A percentile compares a stretch with the other conserved stretches of the same genome.
These are phyloP conservation scores for Aramus guarauna DNA, from an alignment of 2,113 vertebrate genomes.

Conservation along the genomic window DNA sequence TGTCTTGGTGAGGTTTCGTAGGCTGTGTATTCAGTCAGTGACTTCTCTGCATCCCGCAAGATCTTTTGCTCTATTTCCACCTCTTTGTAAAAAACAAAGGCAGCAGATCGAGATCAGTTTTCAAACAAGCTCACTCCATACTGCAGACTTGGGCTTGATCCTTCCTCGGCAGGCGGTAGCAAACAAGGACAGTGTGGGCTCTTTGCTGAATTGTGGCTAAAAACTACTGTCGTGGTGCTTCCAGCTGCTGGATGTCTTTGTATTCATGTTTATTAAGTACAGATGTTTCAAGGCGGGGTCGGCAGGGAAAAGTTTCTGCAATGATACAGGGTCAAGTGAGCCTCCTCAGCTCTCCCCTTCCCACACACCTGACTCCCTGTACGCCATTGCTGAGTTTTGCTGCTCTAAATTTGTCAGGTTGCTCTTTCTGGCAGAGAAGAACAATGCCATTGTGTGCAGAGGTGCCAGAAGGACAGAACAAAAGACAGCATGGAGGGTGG, in stretches of 20 bases:
- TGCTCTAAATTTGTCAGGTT: background rate
- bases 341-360: background rate
- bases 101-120: background rate
- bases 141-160: background rate
- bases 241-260: background rate
- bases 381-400: fast-evolving
- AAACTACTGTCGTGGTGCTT: background rate
- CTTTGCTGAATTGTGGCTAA: background rate
- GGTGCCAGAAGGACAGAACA: background rate
- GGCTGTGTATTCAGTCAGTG: background rate
- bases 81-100: background rate
- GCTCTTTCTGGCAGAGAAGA: background rate
- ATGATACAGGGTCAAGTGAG: background rate
- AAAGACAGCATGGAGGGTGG: background rate
- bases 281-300: background rate
- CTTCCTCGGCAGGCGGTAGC: background rate
- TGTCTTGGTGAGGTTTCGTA: background rate
- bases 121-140: background rate
- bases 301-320: background rate
- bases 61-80: background rate
- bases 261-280: background rate
- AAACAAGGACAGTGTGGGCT: background rate
- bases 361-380: background rate
- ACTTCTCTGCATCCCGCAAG: background rate
- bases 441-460: background rate